A percentile compares a stretch with the other conserved stretches of the same genome.
Evolutionary conservation across 2,888 invertebrate genomes (phyloP).

Genomic region (Oithona nana): DNA sequence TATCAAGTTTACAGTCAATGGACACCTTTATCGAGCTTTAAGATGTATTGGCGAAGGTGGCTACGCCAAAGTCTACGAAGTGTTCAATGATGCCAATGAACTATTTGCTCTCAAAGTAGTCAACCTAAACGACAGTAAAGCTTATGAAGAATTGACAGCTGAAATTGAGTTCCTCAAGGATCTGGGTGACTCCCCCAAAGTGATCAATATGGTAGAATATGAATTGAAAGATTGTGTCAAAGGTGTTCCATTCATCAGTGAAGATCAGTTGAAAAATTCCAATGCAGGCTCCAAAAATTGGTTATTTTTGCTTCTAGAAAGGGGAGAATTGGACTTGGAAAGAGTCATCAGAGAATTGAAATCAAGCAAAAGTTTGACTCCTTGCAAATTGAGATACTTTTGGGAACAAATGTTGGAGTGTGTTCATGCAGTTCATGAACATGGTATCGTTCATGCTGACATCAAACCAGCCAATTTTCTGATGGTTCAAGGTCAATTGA

Average conservation of each 20-base stretch:
- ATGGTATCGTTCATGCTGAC: conserved; percentile 1
- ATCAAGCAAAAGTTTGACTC: neutral
- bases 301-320: conserved; percentile 6
- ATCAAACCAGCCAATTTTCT: conserved; percentile 9
- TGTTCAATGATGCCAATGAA: neutral
- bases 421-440: conserved; percentile 1
- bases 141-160: neutral
- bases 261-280: neutral
- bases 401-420: conserved; percentile 13
- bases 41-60: conserved; percentile 10
- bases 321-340: neutral
- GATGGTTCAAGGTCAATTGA: conserved; percentile 1
- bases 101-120: conserved; percentile 10
- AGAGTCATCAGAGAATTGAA: neutral
- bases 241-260: neutral
- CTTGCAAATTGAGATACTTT: conserved; percentile 2
- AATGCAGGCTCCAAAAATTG: neutral
- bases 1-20: conserved; percentile 5
- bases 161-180: conserved; percentile 5
- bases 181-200: neutral
- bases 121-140: neutral
- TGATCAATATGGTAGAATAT: conserved; percentile 9
- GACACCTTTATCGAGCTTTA: neutral
- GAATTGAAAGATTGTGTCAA: neutral
- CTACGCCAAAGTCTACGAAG: conserved; percentile 11